phyloP scores from a whole-genome alignment of 2,113 vertebrate species.

The Zootoca vivipara region DNA sequence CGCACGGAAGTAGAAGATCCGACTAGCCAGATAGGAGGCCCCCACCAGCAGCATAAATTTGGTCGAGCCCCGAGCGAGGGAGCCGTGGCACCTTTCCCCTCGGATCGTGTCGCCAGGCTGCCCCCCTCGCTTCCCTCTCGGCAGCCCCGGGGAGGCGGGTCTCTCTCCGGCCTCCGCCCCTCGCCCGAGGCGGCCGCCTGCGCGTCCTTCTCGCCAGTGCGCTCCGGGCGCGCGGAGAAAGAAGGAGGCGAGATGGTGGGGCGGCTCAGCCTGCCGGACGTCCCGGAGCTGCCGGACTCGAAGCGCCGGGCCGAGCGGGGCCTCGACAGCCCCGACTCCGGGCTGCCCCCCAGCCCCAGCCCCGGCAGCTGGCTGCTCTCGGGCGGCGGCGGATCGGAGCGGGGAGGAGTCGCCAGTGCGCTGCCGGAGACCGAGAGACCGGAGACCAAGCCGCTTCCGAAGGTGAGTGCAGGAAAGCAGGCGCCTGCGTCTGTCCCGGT shows the following conservation, averaged over 20 bases:
- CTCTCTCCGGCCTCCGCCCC: background rate
- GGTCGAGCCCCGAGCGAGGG: too few species aligned
- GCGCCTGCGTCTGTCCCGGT: background rate
- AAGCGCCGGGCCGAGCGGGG: slow-evolving; percentile 77
- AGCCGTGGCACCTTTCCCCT: background rate
- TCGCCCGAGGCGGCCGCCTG: too few species aligned
- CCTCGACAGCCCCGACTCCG: slow-evolving; percentile 89
- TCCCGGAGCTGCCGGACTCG: slow-evolving; percentile 34
- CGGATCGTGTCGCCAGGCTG: too few species aligned
- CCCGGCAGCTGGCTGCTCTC: slow-evolving; percentile 69
- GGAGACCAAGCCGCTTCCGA: background rate
- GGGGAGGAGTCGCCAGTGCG: slow-evolving; percentile 53
- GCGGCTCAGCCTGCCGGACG: slow-evolving; percentile 77
- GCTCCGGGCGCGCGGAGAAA: background rate
- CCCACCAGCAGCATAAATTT: too few species aligned
- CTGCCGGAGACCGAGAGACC: background rate
- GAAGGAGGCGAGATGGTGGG: slow-evolving; percentile 77
- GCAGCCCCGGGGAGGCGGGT: background rate
- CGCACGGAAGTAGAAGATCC: too few species aligned
- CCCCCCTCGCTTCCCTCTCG: too few species aligned
- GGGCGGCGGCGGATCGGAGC: slow-evolving; percentile 43
- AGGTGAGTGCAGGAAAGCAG: background rate
- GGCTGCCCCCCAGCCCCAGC: slow-evolving; percentile 86
- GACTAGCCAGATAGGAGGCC: too few species aligned
- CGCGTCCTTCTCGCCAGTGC: rapidly evolving